These are phyloP conservation scores for Plestiodon gilberti DNA, from an alignment of 2,113 vertebrate species.

Conservation along the genomic window DNA sequence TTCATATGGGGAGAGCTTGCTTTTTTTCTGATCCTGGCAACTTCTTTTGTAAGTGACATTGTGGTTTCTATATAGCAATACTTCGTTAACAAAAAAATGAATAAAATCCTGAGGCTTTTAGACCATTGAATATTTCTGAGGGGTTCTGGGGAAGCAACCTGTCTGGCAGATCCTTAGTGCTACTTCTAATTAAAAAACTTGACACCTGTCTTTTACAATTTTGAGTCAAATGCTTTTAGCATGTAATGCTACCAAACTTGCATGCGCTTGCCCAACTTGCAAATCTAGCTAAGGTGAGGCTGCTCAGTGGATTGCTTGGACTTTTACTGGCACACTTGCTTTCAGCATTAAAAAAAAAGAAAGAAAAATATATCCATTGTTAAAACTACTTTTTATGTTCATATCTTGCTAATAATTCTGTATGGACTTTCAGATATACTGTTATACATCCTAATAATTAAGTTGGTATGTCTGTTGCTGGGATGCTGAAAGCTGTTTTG, in stretches of 20 bases:
- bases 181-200: constrained; percentile 70
- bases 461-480: constrained; percentile 65
- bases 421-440: neutral
- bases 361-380: neutral
- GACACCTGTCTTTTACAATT: constrained; percentile 66
- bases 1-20: constrained; percentile 35
- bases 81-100: no score
- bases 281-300: neutral
- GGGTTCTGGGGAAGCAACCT: constrained; percentile 16
- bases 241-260: constrained; percentile 57
- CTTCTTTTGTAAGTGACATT: constrained; percentile 21
- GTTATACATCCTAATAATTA: constrained; percentile 21
- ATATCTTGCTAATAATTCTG: neutral
- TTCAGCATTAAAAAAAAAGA: constrained; percentile 6
- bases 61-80: constrained; percentile 32
- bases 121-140: constrained; percentile 38
- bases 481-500: constrained; percentile 69
- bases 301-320: constrained; percentile 4
- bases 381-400: neutral
- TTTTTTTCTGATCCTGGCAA: constrained; percentile 30
- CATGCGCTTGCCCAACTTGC: constrained; percentile 53
- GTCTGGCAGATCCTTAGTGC: constrained; percentile 41
- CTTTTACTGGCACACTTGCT: constrained; percentile 37
- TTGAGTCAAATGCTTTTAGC: constrained; percentile 63
- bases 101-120: constrained; percentile 7